Conservation (phyloP, 2,797 vertebrate genomes). For the Liparis tanakae region DNA sequence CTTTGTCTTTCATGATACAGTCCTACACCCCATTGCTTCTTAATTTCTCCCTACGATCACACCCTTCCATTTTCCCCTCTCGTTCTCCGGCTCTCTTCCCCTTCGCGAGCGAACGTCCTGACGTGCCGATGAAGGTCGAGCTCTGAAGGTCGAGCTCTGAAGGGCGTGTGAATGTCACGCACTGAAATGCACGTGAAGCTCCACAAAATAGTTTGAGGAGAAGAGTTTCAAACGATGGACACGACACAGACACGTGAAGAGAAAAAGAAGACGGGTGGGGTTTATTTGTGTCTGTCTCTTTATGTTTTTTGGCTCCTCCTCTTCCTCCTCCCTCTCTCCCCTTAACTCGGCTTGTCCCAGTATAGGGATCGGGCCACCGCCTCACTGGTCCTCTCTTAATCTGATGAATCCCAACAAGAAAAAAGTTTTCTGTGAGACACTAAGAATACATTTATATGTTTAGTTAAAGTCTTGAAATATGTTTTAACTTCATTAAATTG, state of each 20-base stretch:
- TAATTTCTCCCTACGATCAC: constrained; percentile 15
- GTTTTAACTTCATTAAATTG: background rate
- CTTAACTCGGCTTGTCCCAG: background rate
- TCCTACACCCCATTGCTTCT: background rate
- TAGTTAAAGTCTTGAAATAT: constrained; percentile 2
- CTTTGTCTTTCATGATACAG: constrained; percentile 25
- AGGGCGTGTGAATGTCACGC: constrained; percentile 30
- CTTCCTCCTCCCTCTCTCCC: background rate
- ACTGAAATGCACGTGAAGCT: background rate
- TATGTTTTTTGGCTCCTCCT: background rate
- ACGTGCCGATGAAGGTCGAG: constrained; percentile 45
- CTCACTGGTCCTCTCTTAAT: background rate
- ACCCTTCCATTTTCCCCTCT: background rate
- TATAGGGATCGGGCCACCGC: background rate
- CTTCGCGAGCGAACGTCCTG: constrained; percentile 23
- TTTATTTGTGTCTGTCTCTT: constrained; percentile 28
- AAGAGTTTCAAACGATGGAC: background rate
- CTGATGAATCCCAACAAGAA: background rate
- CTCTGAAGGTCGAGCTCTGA: constrained; percentile 41
- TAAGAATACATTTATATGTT: background rate
- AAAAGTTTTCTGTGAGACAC: background rate
- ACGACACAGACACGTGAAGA: background rate
- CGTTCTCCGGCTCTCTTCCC: background rate
- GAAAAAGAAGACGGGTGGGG: background rate
- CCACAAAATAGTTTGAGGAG: background rate